Conservation (phyloP, 1,140 invertebrate genomes). For the Scaptomyza hsui region DNA sequence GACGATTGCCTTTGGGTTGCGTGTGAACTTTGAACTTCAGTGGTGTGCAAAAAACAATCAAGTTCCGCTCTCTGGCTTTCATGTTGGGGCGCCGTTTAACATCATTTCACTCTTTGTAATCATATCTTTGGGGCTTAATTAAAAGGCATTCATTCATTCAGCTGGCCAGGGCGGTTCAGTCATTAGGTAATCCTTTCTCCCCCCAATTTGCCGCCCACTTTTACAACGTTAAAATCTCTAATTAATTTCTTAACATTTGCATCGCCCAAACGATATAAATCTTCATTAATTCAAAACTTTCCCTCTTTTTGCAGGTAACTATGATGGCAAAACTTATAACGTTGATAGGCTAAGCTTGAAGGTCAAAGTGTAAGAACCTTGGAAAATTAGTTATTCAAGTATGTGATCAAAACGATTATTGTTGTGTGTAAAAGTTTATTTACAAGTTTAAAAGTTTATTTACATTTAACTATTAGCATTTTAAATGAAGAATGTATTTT, state of each 20-base stretch:
- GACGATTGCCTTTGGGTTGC: background rate
- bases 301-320: constrained; percentile 70
- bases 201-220: background rate
- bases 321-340: constrained; percentile 19
- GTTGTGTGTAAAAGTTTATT: constrained; percentile 2
- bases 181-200: constrained; percentile 39
- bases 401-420: background rate
- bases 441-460: too few relatives aligned
- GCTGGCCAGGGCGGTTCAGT: constrained; percentile 20
- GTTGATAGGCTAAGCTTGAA: constrained; percentile 8
- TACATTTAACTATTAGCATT: background rate
- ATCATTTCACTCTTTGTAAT: constrained; percentile 35
- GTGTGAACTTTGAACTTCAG: constrained; percentile 42
- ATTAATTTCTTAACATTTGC: constrained; percentile 68
- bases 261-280: constrained; percentile 54
- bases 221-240: constrained; percentile 48
- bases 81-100: constrained; percentile 35
- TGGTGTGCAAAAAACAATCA: constrained; percentile 23
- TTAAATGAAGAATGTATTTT: background rate
- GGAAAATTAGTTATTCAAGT: background rate
- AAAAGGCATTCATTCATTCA: constrained; percentile 35
- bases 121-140: constrained; percentile 46
- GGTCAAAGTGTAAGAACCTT: constrained; percentile 11
- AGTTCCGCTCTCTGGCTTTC: constrained; percentile 25
- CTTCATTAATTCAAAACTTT: constrained; percentile 66